Percentiles rank a stretch among this genome's conserved stretches.
phyloP scores from a whole-genome alignment of 2,797 vertebrate genomes.

The Oreochromis mossambicus region DNA sequence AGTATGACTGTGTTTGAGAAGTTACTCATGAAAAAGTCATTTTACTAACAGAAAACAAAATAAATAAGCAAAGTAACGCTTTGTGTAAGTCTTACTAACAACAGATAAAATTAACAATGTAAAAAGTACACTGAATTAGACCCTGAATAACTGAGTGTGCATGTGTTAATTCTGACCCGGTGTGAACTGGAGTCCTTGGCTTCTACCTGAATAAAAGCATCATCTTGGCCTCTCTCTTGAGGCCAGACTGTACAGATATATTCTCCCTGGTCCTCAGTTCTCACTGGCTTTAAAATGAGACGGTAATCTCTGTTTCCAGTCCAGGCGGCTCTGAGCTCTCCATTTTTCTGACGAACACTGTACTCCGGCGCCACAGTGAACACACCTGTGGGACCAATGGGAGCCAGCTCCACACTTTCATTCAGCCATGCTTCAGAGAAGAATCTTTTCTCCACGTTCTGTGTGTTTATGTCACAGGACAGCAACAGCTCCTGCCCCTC shows the following conservation, averaged over 20 bases:
- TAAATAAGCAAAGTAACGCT: not conserved
- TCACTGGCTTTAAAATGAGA: conserved; percentile 69
- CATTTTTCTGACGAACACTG: conserved; percentile 46
- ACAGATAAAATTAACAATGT: not conserved
- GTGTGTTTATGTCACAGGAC: conserved; percentile 60
- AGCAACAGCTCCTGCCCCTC: conserved; percentile 76
- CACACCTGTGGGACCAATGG: conserved; percentile 73
- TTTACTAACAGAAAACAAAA: not conserved
- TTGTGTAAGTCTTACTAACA: not conserved
- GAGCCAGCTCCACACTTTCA: conserved; percentile 50
- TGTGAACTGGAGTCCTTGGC: conserved; percentile 51
- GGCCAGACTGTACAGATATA: conserved; percentile 78
- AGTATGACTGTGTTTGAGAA: not conserved
- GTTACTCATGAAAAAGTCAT: not conserved
- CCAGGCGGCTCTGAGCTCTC: conserved; percentile 72
- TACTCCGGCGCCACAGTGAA: conserved; percentile 59
- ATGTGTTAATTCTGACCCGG: conserved; percentile 37
- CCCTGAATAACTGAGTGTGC: not conserved
- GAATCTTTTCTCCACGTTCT: conserved; percentile 44
- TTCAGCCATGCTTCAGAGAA: conserved; percentile 78
- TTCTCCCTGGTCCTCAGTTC: conserved; percentile 71
- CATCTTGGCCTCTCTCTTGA: conserved; percentile 45
- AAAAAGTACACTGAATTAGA: not conserved
- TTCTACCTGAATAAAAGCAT: conserved; percentile 44
- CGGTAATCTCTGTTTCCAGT: conserved; percentile 59